phyloP scores from a whole-genome alignment of 1,140 invertebrate species.

The Papilio polytes region DNA sequence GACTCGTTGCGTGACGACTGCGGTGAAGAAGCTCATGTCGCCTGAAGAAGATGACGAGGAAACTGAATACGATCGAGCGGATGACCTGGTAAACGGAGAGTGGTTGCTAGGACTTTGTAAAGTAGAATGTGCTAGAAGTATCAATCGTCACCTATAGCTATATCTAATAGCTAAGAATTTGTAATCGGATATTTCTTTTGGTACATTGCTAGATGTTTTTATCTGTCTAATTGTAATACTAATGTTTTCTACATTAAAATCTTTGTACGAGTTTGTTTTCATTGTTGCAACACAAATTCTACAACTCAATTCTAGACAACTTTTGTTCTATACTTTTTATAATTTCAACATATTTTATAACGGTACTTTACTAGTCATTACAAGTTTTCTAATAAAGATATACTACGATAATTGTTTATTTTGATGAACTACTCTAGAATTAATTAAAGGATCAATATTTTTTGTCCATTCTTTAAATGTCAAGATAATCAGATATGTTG shows the following conservation, averaged over 20 bases:
- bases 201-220: background rate
- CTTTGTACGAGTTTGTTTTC: background rate
- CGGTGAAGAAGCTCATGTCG: slow-evolving; percentile 76
- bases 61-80: slow-evolving; percentile 83
- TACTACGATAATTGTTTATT: background rate
- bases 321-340: background rate
- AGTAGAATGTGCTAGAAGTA: background rate
- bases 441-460: background rate
- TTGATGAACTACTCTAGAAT: background rate
- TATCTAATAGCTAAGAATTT: background rate
- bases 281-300: background rate
- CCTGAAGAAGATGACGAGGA: slow-evolving; percentile 77
- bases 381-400: background rate
- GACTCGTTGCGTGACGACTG: slow-evolving; percentile 76
- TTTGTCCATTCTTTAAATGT: background rate
- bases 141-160: background rate
- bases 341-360: background rate
- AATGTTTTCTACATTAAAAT: background rate
- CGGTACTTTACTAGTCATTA: background rate
- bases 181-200: background rate
- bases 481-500: background rate
- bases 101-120: background rate
- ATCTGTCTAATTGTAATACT: background rate
- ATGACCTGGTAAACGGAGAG: slow-evolving; percentile 84
- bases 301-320: background rate